Conservation (phyloP, 2,113 vertebrate genomes). For the Trichechus manatus region DNA sequence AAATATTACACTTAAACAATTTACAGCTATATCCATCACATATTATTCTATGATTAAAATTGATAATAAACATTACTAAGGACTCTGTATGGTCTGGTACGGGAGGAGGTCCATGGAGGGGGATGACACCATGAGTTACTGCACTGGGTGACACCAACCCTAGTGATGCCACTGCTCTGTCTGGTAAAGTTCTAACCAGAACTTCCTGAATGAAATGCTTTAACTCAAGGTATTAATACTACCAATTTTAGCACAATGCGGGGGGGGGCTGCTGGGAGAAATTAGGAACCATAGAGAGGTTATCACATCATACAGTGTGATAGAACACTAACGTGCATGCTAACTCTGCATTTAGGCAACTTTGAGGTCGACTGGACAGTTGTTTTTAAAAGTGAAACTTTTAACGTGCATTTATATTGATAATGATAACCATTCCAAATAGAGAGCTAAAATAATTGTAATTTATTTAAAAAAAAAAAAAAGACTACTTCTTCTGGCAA, state of each 20-base stretch:
- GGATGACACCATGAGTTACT: too few relatives aligned
- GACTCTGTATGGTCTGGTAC: too few relatives aligned
- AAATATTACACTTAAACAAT: too few relatives aligned
- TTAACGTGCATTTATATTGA: neutral
- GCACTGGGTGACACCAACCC: too few relatives aligned
- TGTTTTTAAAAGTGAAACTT: neutral
- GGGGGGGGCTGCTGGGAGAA: neutral
- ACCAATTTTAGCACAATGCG: neutral
- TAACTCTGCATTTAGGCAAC: neutral
- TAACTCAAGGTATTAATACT: neutral
- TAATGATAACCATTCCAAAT: neutral
- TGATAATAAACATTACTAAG: too few relatives aligned
- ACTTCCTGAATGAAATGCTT: neutral
- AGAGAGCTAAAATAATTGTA: neutral
- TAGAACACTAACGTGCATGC: neutral
- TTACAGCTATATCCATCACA: too few relatives aligned
- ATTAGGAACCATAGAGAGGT: neutral
- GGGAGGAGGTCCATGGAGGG: too few relatives aligned
- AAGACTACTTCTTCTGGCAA: neutral
- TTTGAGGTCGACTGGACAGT: neutral
- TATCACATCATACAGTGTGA: neutral
- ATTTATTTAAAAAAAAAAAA: neutral
- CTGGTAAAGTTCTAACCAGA: neutral
- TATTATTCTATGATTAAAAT: too few relatives aligned
- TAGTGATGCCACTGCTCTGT: too few relatives aligned